These are phyloP conservation scores for Vireo griseus DNA, from an alignment of 2,797 vertebrate genomes.

Conservation along the genomic window DNA sequence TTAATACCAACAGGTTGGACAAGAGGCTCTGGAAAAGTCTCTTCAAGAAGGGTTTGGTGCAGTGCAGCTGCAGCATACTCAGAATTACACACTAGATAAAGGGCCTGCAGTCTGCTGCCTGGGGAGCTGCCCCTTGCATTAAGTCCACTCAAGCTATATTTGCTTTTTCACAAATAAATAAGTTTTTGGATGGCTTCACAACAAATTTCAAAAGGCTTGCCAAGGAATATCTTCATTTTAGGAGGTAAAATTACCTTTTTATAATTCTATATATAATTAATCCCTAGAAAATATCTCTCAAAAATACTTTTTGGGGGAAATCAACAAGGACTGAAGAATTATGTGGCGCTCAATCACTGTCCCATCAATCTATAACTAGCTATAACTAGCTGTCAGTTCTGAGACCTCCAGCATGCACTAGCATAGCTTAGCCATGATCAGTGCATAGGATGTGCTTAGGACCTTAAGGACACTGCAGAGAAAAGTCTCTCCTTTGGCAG, in stretches of 20 bases:
- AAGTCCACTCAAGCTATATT: background rate
- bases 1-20: background rate
- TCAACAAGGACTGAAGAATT: background rate
- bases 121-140: background rate
- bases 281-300: background rate
- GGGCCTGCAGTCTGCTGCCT: background rate
- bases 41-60: background rate
- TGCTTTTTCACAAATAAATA: background rate
- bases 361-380: background rate
- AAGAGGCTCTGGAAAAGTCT: background rate
- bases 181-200: background rate
- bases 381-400: background rate
- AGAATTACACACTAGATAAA: background rate
- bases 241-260: background rate
- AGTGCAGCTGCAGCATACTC: background rate
- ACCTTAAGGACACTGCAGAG: fast-evolving
- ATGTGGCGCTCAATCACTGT: background rate
- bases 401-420: background rate
- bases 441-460: fast-evolving
- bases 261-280: background rate
- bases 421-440: background rate
- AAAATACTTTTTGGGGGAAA: fast-evolving
- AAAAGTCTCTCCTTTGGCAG: background rate
- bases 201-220: background rate
- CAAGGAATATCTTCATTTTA: background rate